Evolutionary conservation across 1,140 invertebrate species (phyloP).

Genomic region (Drosophila pseudoobscura): DNA sequence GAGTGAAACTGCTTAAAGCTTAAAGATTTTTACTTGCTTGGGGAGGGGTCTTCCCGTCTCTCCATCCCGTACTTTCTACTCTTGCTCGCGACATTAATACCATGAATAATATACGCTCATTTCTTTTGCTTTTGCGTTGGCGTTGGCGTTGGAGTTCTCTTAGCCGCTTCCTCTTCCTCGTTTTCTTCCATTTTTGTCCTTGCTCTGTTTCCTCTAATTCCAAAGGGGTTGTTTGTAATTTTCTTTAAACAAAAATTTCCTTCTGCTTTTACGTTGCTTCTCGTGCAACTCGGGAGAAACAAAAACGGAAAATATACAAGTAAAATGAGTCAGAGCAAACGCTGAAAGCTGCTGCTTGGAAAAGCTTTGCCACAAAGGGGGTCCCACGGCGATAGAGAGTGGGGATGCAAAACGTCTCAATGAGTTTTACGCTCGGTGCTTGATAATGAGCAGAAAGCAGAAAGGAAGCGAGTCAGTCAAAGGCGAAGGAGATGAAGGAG

Average conservation of each 20-base stretch:
- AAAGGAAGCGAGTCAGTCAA: constrained; percentile 29
- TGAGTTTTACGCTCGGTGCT: constrained; percentile 79
- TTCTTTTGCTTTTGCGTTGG: constrained; percentile 63
- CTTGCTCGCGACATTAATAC: constrained; percentile 68
- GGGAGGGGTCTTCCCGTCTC: too few relatives aligned
- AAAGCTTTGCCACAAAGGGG: constrained; percentile 13
- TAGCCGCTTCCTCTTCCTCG: constrained; percentile 5
- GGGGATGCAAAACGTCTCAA: constrained; percentile 70
- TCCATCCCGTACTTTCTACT: not conserved
- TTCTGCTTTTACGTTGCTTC: constrained; percentile 74
- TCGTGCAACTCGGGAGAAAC: constrained; percentile 71
- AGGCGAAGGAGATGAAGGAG: constrained; percentile 19
- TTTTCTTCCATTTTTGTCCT: constrained; percentile 11
- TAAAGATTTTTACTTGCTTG: too few relatives aligned
- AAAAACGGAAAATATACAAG: constrained; percentile 56
- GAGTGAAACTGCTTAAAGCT: too few relatives aligned
- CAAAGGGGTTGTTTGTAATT: constrained; percentile 80
- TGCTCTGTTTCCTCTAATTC: constrained; percentile 48
- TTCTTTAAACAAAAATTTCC: constrained; percentile 77
- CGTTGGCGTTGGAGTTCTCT: constrained; percentile 14
- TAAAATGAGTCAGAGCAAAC: constrained; percentile 73
- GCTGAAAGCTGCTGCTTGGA: constrained; percentile 33
- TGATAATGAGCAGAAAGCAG: constrained; percentile 73
- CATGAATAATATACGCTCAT: constrained; percentile 80
- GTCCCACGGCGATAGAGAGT: not conserved